Base-by-base conservation (phyloP, 2,888 invertebrate species). In the Allolobophora icterica region DNA sequence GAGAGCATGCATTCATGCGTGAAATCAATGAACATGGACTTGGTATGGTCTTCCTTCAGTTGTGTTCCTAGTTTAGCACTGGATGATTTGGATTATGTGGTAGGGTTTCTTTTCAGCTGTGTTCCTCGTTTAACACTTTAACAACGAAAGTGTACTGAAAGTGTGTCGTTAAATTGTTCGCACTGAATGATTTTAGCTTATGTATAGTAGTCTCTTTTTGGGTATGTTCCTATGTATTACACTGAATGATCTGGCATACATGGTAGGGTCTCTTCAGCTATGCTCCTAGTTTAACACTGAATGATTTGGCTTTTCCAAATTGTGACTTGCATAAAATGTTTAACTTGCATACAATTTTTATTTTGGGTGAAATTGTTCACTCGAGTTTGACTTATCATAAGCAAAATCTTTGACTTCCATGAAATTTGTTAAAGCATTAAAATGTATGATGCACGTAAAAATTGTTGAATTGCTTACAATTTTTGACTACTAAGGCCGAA, bases 291-390 rank as follows among this genome's bases (percentile, higher is more conserved):
- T 71, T n/a, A n/a, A 71, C 71, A n/a, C n/a, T 71, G 71, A 71
- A n/a, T 71, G 71, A 71, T 71, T n/a, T 71, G 52, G 52, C 52
- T 71, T 71, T 71, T 6, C n/a, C 8, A n/a, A 71, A 71, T n/a
- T 71, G 71, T 71, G 71, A 71, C n/a, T 71, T 71, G n/a, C 71
- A 71, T n/a, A 71, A 71, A 71, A 71, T 71, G n/a, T 71, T 71
- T 71, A n/a, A 71, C 71, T 71, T 52, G 30, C 71, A 71, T 71
- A n/a, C 1, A 71, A 71, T 24, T 21, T 52, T 52, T 52, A 42
- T 11, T 42, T 42, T 42, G 5, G 42, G 42, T 42, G 13, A 13
- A 42, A 42, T 5, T 42, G 17, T 42, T 17, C 17, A 17, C 42
- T 42, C 13, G 42, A 17, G 42, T 42, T 42, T 42, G 42, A 17